Base-by-base conservation (phyloP, 2,888 invertebrate genomes). In the Ditylenchus weischeri region DNA sequence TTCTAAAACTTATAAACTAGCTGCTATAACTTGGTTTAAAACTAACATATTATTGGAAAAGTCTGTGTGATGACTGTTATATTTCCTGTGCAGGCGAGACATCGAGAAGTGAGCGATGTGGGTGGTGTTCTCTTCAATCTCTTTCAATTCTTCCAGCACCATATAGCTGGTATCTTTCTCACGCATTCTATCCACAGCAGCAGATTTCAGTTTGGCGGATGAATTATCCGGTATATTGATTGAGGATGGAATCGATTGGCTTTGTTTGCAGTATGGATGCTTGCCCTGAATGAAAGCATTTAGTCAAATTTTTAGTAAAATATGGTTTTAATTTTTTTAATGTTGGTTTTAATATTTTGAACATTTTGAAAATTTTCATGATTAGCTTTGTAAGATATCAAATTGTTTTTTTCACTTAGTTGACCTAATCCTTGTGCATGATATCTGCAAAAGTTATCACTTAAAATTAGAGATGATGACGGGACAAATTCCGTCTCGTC, bases 121-220 rank as follows among this genome's bases (percentile, higher is more conserved):
- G n/a, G 49, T 48, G 47, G 19, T 47, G 23, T 47, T 38, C 49
- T 62, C 21, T 48, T 48, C 62, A 38, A 47, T 47, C 48, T 62
- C 62, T 5, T 48, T 23, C 43, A 62, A 23, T n/a, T 62, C 62
- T 18, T 62, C 62, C 15, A 62, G 62, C 38, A 62, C 62, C 38
- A 62, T 21, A 48, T 62, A 62, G 49, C 23, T 62, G 19, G 43
- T 19, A 2, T 62, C 62, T 48, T 23, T 48, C 19, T 62, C 48
- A 19, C 62, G 62, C 29, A 62, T 19, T 48, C 48, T 43, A 7
- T 62, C 62, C 2, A 62, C 62, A 47, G 62, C 62, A 23, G 62
- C 43, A 43, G 49, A 62, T 21, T 62, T 62, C 5, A 29, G 54
- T n/a, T 54, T 54, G 7, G n/a, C 2, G 3, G 54, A 29, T 11